phyloP scores from a whole-genome alignment of 1,140 invertebrate species.

The Polypedilum vanderplanki region DNA sequence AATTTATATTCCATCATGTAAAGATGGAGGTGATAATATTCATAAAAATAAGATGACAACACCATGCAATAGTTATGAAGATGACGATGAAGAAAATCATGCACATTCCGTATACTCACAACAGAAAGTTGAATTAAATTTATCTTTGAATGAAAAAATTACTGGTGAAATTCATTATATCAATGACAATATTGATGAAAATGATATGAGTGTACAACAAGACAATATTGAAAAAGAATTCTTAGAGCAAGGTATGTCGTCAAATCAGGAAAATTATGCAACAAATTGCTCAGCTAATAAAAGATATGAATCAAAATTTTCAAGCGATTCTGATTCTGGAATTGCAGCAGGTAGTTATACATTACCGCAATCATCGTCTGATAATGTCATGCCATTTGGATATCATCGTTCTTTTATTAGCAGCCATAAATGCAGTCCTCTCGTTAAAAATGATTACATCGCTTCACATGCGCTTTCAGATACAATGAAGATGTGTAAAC shows the following conservation, averaged over 20 bases:
- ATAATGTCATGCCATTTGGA: constrained; percentile 39
- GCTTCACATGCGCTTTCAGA: constrained; percentile 24
- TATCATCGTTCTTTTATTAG: constrained; percentile 20
- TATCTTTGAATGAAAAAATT: background rate
- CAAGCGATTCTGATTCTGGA: constrained; percentile 64
- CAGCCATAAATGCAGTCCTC: background rate
- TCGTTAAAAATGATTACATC: constrained; percentile 7
- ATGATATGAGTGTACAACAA: background rate
- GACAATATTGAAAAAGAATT: background rate
- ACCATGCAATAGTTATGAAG: background rate
- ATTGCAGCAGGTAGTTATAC: constrained; percentile 68
- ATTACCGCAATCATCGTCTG: constrained; percentile 59
- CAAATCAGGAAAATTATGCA: background rate
- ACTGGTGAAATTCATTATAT: background rate
- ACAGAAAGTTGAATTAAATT: background rate
- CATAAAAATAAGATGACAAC: constrained; percentile 8
- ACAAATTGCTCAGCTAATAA: background rate
- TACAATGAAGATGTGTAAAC: background rate
- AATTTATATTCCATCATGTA: constrained; percentile 49
- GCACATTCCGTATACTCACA: background rate
- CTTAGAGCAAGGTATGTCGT: background rate
- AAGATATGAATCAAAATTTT: constrained; percentile 37
- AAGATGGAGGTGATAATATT: constrained; percentile 36
- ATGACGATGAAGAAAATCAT: background rate
- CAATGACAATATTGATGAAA: background rate